These are phyloP conservation scores for Halichoerus grypus DNA, from an alignment of 2,113 vertebrate genomes.

Conservation along the genomic window DNA sequence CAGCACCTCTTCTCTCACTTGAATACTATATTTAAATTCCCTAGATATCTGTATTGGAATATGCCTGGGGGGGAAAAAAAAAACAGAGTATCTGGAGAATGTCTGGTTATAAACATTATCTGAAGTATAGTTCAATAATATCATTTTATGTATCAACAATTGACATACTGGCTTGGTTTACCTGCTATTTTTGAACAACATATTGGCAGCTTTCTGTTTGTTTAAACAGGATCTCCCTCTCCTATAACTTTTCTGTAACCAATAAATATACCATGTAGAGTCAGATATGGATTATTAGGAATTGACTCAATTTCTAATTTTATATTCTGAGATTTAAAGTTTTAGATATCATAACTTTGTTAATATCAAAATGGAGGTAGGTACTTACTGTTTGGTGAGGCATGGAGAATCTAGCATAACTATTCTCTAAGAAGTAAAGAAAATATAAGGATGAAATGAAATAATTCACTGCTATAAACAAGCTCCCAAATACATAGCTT, in stretches of 20 bases:
- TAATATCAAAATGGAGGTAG: not conserved
- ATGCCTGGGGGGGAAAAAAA: not conserved
- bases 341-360: not conserved
- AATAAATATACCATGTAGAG: not conserved
- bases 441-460: not conserved
- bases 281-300: not conserved
- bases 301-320: not conserved
- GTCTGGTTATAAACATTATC: not conserved
- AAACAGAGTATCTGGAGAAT: not conserved
- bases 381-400: not conserved
- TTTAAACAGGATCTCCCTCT: not conserved
- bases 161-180: not conserved
- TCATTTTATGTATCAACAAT: not conserved
- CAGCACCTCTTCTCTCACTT: not conserved
- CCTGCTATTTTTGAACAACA: not conserved
- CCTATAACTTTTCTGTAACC: not conserved
- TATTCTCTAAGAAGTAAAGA: not conserved
- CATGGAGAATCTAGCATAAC: not conserved
- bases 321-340: not conserved
- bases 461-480: not conserved
- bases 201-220: not conserved
- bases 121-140: not conserved
- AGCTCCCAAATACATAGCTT: not conserved
- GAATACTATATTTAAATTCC: slow-evolving; percentile 49
- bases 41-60: not conserved